Evolutionary conservation across 2,888 invertebrate genomes (phyloP).

Genomic region (Agonum fuliginosum): DNA sequence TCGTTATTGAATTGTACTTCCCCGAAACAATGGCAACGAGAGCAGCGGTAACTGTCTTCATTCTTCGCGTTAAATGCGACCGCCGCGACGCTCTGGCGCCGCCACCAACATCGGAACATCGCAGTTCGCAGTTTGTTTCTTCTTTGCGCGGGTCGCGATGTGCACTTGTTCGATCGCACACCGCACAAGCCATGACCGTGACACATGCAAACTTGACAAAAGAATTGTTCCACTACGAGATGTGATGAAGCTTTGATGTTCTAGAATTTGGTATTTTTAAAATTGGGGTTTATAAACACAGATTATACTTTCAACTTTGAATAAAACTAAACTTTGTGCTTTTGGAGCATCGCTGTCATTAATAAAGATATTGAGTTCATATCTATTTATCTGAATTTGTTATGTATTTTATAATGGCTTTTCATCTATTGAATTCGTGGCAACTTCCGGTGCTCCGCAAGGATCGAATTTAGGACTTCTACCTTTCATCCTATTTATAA

Average conservation of each 20-base stretch:
- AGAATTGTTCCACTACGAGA: slow-evolving; percentile 14
- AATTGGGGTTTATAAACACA: not conserved
- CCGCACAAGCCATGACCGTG: slow-evolving; percentile 7
- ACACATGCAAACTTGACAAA: slow-evolving; percentile 32
- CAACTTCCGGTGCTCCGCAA: not conserved
- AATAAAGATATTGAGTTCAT: not conserved
- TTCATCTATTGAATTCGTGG: not conserved
- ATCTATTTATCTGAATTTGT: not conserved
- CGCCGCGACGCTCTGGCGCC: too few species aligned
- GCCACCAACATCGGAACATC: slow-evolving; percentile 38
- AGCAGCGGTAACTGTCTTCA: slow-evolving; percentile 56
- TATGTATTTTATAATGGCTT: slow-evolving; percentile 6
- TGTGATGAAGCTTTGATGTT: slow-evolving; percentile 32
- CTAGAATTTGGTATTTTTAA: slow-evolving; percentile 12
- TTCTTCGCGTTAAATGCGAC: slow-evolving; percentile 53
- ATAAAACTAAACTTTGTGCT: not conserved
- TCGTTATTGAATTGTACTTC: slow-evolving; percentile 56
- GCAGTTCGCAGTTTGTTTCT: slow-evolving; percentile 34
- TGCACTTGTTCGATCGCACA: slow-evolving; percentile 35
- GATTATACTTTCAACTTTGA: not conserved
- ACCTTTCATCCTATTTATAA: not conserved
- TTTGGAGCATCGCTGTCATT: too few species aligned
- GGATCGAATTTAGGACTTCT: not conserved
- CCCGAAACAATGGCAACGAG: slow-evolving; percentile 53
- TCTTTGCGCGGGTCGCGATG: slow-evolving; percentile 19